These are phyloP conservation scores for Psettodes erumei DNA, from an alignment of 2,113 vertebrate genomes.

Conservation along the genomic window DNA sequence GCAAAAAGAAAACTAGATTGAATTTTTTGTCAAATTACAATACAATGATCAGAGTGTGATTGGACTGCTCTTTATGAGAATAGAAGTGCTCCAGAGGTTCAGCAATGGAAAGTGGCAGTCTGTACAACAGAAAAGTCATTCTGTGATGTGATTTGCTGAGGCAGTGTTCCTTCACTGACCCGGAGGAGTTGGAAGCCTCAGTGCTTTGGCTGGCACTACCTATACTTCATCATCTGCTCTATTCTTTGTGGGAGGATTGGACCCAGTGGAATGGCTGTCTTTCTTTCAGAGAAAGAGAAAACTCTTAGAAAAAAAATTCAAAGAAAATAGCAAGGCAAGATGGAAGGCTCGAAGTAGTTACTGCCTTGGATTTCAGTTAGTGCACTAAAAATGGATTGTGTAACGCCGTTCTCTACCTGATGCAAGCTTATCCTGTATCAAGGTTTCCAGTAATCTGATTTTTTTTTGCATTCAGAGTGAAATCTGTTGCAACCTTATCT, in stretches of 20 bases:
- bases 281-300: slow-evolving; percentile 61
- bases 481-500: slow-evolving; percentile 67
- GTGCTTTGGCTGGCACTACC: slow-evolving; percentile 67
- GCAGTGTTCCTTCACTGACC: slow-evolving; percentile 68
- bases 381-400: slow-evolving; percentile 56
- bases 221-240: slow-evolving; percentile 76
- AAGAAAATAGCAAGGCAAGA: slow-evolving; percentile 61
- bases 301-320: slow-evolving; percentile 68
- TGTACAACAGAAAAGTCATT: slow-evolving; percentile 65
- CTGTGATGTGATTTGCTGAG: slow-evolving; percentile 79
- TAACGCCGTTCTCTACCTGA: slow-evolving; percentile 50
- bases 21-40: slow-evolving; percentile 72
- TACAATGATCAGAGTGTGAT: slow-evolving; percentile 66
- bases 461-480: slow-evolving; percentile 46
- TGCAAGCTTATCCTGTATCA: slow-evolving; percentile 66
- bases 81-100: slow-evolving; percentile 63
- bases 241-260: slow-evolving; percentile 79
- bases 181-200: slow-evolving; percentile 70
- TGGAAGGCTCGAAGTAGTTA: slow-evolving; percentile 60
- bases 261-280: slow-evolving; percentile 76
- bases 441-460: slow-evolving; percentile 62
- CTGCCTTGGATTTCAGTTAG: slow-evolving; percentile 55
- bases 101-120: slow-evolving; percentile 68
- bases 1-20: slow-evolving; percentile 62
- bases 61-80: slow-evolving; percentile 62